A percentile compares a stretch with the other conserved stretches of the same genome.
phyloP scores from a whole-genome alignment of 2,888 invertebrate species.

The Scaptomyza cyrtandrae region DNA sequence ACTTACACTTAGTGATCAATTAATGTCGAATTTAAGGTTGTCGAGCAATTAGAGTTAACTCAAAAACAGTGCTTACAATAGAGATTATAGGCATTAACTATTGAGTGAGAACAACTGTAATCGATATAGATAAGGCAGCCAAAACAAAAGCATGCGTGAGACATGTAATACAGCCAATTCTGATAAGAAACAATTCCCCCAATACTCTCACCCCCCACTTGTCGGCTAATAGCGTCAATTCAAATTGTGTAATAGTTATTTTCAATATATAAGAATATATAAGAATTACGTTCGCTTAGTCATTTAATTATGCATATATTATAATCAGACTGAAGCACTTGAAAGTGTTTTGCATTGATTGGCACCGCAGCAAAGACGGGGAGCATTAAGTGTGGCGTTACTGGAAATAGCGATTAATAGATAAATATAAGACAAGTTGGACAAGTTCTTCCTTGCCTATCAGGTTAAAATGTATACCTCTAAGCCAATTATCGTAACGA shows the following conservation, averaged over 20 bases:
- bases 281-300: background rate
- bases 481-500: slow-evolving; percentile 7
- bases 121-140: slow-evolving; percentile 7
- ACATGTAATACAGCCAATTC: slow-evolving; percentile 6
- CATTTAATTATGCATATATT: slow-evolving; percentile 40
- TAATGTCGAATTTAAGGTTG: slow-evolving; percentile 32
- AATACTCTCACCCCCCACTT: too few species aligned
- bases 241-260: background rate
- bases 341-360: slow-evolving; percentile 19
- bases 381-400: background rate
- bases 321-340: slow-evolving; percentile 41
- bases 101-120: slow-evolving; percentile 14
- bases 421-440: slow-evolving; percentile 19
- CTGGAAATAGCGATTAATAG: slow-evolving; percentile 42
- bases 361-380: too few species aligned
- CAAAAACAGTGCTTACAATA: slow-evolving; percentile 27
- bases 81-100: slow-evolving; percentile 45
- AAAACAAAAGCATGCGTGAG: background rate
- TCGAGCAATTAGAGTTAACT: slow-evolving; percentile 34
- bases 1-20: slow-evolving; percentile 31
- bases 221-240: background rate
- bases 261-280: too few species aligned
- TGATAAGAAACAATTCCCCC: slow-evolving; percentile 3
- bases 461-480: slow-evolving; percentile 33
- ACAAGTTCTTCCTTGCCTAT: slow-evolving; percentile 21